Evolutionary conservation across 2,888 invertebrate species (phyloP).

Genomic region (Netelia fuscicornis): DNA sequence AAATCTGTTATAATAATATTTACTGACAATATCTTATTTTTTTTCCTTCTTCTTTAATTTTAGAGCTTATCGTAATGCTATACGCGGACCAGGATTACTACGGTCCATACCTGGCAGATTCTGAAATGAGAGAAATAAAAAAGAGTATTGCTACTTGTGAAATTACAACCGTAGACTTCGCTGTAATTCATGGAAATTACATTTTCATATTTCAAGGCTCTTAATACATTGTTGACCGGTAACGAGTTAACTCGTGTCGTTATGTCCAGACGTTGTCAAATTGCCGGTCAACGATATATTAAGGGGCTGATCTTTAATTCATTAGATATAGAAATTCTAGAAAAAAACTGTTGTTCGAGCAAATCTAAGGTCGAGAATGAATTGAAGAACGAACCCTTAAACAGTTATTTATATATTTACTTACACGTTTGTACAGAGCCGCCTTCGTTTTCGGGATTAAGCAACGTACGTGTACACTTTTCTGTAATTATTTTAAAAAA

Average conservation of each 20-base stretch:
- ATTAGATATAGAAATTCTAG: too few species aligned
- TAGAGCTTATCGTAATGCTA: slow-evolving; percentile 77
- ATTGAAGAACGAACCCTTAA: not conserved
- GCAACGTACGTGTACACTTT: slow-evolving; percentile 98
- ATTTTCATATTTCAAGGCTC: slow-evolving; percentile 9
- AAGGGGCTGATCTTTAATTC: too few species aligned
- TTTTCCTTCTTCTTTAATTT: slow-evolving; percentile 71
- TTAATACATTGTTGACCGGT: too few species aligned
- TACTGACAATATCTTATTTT: slow-evolving; percentile 73
- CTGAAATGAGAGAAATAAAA: slow-evolving; percentile 71
- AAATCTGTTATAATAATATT: slow-evolving; percentile 76
- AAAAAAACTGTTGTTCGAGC: too few species aligned
- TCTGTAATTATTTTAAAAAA: slow-evolving; percentile 84
- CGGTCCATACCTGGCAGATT: slow-evolving; percentile 77
- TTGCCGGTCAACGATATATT: too few species aligned
- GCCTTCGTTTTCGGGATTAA: slow-evolving; percentile 86
- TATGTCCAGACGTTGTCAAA: too few species aligned
- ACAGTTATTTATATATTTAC: slow-evolving; percentile 65
- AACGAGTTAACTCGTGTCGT: too few species aligned
- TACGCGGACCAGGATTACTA: slow-evolving; percentile 76
- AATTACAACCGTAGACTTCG: slow-evolving; percentile 25
- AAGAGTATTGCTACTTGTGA: slow-evolving; percentile 39
- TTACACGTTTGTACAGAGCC: slow-evolving; percentile 83
- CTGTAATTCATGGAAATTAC: not conserved
- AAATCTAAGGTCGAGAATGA: not conserved